Percentiles rank a stretch among this genome's conserved stretches.
Evolutionary conservation across 1,140 invertebrate genomes (phyloP).

Genomic region (Drosophila kikkawai): DNA sequence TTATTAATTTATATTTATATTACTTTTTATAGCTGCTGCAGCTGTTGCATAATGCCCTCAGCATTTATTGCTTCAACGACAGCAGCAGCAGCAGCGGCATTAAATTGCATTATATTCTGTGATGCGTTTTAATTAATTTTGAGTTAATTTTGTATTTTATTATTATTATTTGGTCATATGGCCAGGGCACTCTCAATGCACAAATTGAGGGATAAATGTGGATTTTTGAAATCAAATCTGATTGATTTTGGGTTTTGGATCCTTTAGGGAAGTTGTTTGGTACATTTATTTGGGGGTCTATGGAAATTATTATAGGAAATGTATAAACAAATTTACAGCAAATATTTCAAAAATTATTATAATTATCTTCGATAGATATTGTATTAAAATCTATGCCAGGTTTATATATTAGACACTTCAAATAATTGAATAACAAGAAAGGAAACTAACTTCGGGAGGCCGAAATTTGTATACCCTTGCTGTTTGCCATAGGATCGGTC

Average conservation of each 20-base stretch:
- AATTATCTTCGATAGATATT: too few relatives aligned
- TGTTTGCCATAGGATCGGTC: too few relatives aligned
- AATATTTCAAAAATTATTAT: too few relatives aligned
- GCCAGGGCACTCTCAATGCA: constrained; percentile 8
- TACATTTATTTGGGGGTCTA: neutral
- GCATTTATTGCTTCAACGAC: constrained; percentile 43
- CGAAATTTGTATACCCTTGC: too few relatives aligned
- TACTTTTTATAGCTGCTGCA: constrained; percentile 62
- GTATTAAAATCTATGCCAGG: too few relatives aligned
- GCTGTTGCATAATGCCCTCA: constrained; percentile 59
- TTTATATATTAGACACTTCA: too few relatives aligned
- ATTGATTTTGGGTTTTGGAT: constrained; percentile 21
- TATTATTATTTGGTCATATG: constrained; percentile 24
- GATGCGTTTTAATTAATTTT: constrained; percentile 83
- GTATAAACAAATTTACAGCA: neutral
- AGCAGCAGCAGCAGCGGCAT: constrained; percentile 53
- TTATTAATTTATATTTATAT: constrained; percentile 84
- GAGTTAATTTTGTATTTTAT: constrained; percentile 67
- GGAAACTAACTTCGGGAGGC: too few relatives aligned
- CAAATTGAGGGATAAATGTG: constrained; percentile 6
- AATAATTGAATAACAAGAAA: too few relatives aligned
- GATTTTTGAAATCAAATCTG: constrained; percentile 6
- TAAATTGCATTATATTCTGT: constrained; percentile 75
- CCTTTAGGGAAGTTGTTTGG: too few relatives aligned
- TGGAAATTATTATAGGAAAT: neutral